Evolutionary conservation across 1,140 invertebrate species (phyloP).

Genomic region (Pemphigus obesinymphae): DNA sequence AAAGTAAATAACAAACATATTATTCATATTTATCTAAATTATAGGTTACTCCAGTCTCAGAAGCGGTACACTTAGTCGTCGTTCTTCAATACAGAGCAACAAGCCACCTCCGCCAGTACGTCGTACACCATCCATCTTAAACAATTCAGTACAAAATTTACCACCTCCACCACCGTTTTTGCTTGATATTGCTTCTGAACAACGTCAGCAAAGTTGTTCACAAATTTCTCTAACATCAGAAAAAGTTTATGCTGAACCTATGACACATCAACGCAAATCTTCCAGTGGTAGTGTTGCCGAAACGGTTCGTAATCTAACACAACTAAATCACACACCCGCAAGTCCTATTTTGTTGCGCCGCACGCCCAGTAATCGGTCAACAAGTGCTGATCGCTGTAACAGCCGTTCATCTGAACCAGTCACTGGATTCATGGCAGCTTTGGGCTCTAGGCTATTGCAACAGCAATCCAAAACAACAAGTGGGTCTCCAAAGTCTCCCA

Average conservation of each 20-base stretch:
- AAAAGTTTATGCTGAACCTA: conserved; percentile 43
- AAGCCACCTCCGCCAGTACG: conserved; percentile 80
- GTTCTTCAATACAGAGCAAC: conserved; percentile 60
- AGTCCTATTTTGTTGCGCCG: conserved; percentile 69
- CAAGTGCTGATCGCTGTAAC: conserved; percentile 53
- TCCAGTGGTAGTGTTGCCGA: conserved; percentile 68
- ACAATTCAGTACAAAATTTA: conserved; percentile 60
- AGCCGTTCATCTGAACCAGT: conserved; percentile 51
- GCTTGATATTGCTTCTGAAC: conserved; percentile 49
- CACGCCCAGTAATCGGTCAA: conserved; percentile 51
- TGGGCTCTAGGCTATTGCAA: conserved; percentile 56
- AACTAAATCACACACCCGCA: conserved; percentile 77
- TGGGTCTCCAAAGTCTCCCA: conserved; percentile 49
- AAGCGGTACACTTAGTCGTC: conserved; percentile 53
- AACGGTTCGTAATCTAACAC: conserved; percentile 77
- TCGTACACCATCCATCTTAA: conserved; percentile 76
- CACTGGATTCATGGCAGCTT: conserved; percentile 64
- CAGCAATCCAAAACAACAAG: conserved; percentile 46
- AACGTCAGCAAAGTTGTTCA: conserved; percentile 17
- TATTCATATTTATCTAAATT: neutral
- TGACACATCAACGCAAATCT: conserved; percentile 43
- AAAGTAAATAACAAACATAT: neutral
- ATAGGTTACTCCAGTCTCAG: conserved; percentile 51
- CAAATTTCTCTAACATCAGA: conserved; percentile 22
- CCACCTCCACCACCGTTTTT: conserved; percentile 81